A percentile compares a stretch with the other conserved stretches of the same genome.
Evolutionary conservation across 2,113 vertebrate species (phyloP).

Genomic region (Grammomys surdaster): DNA sequence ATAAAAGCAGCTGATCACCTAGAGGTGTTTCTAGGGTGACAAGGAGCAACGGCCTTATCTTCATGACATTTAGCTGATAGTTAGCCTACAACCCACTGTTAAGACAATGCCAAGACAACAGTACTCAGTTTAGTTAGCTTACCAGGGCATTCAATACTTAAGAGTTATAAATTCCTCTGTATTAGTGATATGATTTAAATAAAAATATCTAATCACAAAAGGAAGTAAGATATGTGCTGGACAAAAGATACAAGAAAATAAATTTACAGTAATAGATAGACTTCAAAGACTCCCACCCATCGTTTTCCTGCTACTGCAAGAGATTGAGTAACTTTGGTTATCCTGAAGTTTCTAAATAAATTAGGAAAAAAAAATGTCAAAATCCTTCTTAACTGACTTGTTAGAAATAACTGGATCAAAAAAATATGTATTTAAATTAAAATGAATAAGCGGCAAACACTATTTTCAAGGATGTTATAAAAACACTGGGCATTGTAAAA

Average conservation of each 20-base stretch:
- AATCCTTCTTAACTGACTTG: slow-evolving; percentile 29
- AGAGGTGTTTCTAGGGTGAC: neutral
- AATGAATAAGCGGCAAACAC: neutral
- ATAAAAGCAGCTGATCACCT: neutral
- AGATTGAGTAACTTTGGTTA: neutral
- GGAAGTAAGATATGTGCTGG: slow-evolving; percentile 16
- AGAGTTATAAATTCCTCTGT: neutral
- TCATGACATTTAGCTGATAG: neutral
- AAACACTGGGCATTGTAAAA: neutral
- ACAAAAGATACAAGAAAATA: slow-evolving; percentile 11
- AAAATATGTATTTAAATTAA: slow-evolving; percentile 24
- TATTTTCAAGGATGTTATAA: slow-evolving; percentile 8
- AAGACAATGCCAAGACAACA: slow-evolving; percentile 9
- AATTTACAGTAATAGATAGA: neutral
- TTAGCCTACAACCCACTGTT: neutral
- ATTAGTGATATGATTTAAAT: neutral
- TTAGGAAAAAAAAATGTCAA: slow-evolving; percentile 15
- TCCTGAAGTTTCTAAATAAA: slow-evolving; percentile 25
- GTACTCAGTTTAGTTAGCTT: neutral
- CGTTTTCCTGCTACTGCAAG: neutral
- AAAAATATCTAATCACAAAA: slow-evolving; percentile 13
- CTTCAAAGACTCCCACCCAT: neutral
- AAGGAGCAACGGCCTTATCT: neutral
- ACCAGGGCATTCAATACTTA: neutral
- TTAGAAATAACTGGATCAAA: slow-evolving; percentile 43